A percentile compares a stretch with the other conserved stretches of the same genome.
Conservation (phyloP, 30 jellyfish, hydroid and myxozoan species). For the Aurelia sp. region DNA sequence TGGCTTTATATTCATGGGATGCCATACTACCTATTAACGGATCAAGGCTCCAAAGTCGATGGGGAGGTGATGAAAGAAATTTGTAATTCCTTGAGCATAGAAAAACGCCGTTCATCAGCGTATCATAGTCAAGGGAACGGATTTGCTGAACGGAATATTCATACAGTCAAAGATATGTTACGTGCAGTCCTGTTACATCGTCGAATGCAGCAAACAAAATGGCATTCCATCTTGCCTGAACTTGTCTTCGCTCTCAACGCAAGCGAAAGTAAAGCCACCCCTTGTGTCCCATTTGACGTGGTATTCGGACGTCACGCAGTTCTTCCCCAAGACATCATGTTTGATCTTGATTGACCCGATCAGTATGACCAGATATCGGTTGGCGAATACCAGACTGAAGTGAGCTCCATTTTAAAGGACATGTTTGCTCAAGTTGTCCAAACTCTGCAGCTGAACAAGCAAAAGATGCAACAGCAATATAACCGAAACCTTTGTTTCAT, state of each 20-base stretch:
- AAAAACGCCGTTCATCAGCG: constrained; percentile 9
- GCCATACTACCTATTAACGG: constrained; percentile 30
- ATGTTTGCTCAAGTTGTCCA: constrained; percentile 5
- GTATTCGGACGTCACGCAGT: too few relatives aligned
- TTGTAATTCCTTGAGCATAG: constrained; percentile 8
- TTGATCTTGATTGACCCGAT: neutral
- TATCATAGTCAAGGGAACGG: too few relatives aligned
- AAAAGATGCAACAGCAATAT: neutral
- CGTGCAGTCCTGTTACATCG: too few relatives aligned
- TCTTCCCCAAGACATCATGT: neutral
- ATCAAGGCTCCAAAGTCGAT: constrained; percentile 39
- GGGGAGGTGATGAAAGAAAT: neutral
- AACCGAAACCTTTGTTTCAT: constrained; percentile 24
- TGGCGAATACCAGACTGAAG: constrained; percentile 3
- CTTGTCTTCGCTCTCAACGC: too few relatives aligned
- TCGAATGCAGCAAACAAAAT: too few relatives aligned
- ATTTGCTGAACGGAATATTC: constrained; percentile 36
- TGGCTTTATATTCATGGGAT: constrained; percentile 34
- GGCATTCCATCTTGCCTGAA: too few relatives aligned
- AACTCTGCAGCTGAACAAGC: constrained; percentile 4
- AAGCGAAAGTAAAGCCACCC: too few relatives aligned
- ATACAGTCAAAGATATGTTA: neutral
- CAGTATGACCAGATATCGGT: neutral
- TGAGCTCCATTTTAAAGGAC: constrained; percentile 1
- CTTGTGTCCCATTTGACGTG: too few relatives aligned